A percentile compares a stretch with the other conserved stretches of the same genome.
These are phyloP conservation scores for Mythimna impura DNA, from an alignment of 2,888 invertebrate species.

Conservation along the genomic window DNA sequence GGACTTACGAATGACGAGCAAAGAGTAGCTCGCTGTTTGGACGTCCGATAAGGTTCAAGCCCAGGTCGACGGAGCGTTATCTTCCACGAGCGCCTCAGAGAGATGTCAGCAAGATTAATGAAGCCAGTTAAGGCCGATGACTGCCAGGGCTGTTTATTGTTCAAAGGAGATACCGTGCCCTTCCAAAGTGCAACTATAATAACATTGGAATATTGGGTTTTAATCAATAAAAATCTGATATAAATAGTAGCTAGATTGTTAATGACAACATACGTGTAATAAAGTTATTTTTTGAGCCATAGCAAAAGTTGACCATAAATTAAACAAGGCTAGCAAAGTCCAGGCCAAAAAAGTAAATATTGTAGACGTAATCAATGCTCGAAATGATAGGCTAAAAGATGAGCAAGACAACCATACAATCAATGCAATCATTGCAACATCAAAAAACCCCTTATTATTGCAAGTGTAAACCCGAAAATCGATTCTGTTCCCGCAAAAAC, in stretches of 20 bases:
- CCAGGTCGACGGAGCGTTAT: too few relatives aligned
- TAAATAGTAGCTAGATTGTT: too few relatives aligned
- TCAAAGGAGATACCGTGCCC: too few relatives aligned
- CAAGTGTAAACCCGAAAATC: slow-evolving; percentile 52
- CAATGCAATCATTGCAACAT: neutral
- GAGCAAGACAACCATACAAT: neutral
- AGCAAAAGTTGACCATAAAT: neutral
- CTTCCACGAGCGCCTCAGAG: too few relatives aligned
- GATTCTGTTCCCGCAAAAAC: slow-evolving; percentile 45
- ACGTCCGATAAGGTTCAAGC: too few relatives aligned
- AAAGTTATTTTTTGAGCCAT: neutral
- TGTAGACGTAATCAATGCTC: neutral
- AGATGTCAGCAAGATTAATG: too few relatives aligned
- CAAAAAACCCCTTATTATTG: slow-evolving; percentile 32
- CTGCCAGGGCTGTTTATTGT: too few relatives aligned
- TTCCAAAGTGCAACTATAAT: too few relatives aligned
- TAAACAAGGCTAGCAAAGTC: neutral
- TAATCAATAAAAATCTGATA: too few relatives aligned
- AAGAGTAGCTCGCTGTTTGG: too few relatives aligned
- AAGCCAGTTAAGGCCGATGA: too few relatives aligned
- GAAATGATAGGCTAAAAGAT: neutral
- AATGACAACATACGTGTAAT: neutral
- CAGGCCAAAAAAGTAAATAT: neutral
- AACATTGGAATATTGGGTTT: fast-evolving
- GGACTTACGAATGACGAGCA: too few relatives aligned